phyloP scores from a whole-genome alignment of 2,888 invertebrate species.

The Agonopterix alstromeriana region DNA sequence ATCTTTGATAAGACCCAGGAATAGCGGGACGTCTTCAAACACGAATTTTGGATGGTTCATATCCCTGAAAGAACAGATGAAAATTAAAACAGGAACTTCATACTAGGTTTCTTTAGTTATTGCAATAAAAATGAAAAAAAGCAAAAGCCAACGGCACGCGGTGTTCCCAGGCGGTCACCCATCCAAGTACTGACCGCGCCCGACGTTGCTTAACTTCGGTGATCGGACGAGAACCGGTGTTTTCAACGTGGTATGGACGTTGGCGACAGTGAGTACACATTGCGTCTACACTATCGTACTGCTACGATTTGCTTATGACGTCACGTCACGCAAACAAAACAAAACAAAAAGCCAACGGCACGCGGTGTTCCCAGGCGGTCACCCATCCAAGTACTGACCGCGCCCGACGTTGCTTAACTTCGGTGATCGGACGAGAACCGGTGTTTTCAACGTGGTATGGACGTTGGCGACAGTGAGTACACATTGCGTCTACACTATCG shows the following conservation, averaged over 20 bases:
- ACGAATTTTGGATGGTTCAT: constrained; percentile 97
- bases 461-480: constrained; percentile 26
- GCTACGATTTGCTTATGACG: too few species aligned
- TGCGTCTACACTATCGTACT: too few species aligned
- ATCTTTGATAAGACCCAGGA: constrained; percentile 91
- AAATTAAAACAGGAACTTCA: too few species aligned
- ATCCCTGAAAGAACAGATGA: constrained; percentile 70
- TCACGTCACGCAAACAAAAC: not conserved
- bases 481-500: too few species aligned
- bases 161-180: constrained; percentile 48
- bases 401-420: constrained; percentile 70
- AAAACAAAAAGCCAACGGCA: constrained; percentile 47
- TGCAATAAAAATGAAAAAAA: constrained; percentile 2
- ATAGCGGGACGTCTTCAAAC: constrained; percentile 92
- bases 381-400: constrained; percentile 71
- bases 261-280: constrained; percentile 25
- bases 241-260: constrained; percentile 56
- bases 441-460: constrained; percentile 66
- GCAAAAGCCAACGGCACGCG: constrained; percentile 35
- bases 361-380: constrained; percentile 66
- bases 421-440: constrained; percentile 73
- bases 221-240: constrained; percentile 52
- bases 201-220: constrained; percentile 50
- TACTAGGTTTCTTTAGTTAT: too few species aligned
- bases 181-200: constrained; percentile 54